phyloP scores from a whole-genome alignment of 2,113 vertebrate genomes.

The Barbus barbus region DNA sequence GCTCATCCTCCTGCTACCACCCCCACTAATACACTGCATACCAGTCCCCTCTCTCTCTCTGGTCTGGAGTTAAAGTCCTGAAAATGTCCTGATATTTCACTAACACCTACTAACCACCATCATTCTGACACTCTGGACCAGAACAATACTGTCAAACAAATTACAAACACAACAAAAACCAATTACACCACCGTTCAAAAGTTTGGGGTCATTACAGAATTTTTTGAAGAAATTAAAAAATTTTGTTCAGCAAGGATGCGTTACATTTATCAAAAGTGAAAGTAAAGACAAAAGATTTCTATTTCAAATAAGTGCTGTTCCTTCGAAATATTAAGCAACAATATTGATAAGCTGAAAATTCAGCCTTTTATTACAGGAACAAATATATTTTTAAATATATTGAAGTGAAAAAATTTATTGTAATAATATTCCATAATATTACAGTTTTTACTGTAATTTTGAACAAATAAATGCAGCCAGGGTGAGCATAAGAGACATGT shows the following conservation, averaged over 20 bases:
- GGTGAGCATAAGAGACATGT: neutral
- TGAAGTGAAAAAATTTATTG: neutral
- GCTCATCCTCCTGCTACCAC: conserved; percentile 38
- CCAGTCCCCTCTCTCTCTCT: neutral
- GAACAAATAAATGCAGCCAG: neutral
- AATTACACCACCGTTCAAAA: neutral
- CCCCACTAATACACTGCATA: neutral
- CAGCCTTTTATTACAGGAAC: neutral
- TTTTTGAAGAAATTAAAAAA: neutral
- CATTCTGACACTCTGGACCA: neutral
- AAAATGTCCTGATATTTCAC: neutral
- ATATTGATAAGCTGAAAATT: neutral
- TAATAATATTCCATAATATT: neutral
- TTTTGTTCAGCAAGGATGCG: neutral
- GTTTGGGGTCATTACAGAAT: neutral
- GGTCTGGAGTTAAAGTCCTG: neutral
- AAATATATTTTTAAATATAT: neutral
- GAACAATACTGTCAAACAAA: neutral
- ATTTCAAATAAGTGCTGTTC: neutral
- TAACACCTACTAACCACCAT: neutral
- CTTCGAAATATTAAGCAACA: neutral
- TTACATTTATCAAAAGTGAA: neutral
- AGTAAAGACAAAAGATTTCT: neutral
- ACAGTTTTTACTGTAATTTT: neutral
- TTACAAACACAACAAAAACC: neutral